Evolutionary conservation across 2,113 vertebrate species (phyloP).

Genomic region (Edolisoma coerulescens): DNA sequence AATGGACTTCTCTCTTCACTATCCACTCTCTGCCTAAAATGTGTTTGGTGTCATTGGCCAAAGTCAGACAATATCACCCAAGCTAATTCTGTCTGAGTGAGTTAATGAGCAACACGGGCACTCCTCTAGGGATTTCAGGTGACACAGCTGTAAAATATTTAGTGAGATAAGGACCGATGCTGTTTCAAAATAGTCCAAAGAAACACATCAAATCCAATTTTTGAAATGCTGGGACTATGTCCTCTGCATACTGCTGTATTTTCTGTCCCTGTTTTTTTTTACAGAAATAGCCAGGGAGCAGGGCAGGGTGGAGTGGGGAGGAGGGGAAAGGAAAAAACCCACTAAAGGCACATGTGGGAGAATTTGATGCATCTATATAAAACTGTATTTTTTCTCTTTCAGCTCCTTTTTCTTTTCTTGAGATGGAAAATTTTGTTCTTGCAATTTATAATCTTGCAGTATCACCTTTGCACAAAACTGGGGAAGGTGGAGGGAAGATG

Average conservation of each 20-base stretch:
- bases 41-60: not conserved
- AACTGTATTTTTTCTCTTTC: not conserved
- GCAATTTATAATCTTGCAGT: not conserved
- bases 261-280: not conserved
- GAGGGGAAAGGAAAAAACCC: accelerated
- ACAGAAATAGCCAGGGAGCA: not conserved
- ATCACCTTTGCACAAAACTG: not conserved
- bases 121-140: not conserved
- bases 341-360: not conserved
- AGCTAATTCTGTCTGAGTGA: not conserved
- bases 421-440: not conserved
- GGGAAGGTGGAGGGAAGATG: not conserved
- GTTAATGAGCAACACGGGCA: not conserved
- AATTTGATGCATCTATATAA: not conserved
- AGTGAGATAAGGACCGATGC: not conserved
- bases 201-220: not conserved
- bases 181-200: not conserved
- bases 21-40: not conserved
- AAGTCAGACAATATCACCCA: not conserved
- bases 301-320: not conserved
- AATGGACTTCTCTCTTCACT: not conserved
- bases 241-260: not conserved
- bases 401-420: not conserved
- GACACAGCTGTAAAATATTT: not conserved
- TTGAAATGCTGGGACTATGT: not conserved